A percentile compares a stretch with the other conserved stretches of the same genome.
Evolutionary conservation across 2,888 invertebrate species (phyloP).

Genomic region (Hirtodrosophila histrioides): DNA sequence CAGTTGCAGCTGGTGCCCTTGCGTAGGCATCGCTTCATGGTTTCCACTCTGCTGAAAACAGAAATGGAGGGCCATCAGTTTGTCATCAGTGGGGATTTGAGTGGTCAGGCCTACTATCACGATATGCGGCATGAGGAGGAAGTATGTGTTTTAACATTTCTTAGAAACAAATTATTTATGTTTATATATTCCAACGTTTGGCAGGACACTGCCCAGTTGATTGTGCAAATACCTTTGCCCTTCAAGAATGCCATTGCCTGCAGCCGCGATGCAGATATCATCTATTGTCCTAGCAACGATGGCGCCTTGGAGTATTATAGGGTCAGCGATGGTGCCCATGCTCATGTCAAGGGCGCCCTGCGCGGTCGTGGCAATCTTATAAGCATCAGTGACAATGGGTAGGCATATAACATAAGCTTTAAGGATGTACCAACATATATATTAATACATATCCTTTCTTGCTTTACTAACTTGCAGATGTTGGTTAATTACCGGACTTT

Average conservation of each 20-base stretch:
- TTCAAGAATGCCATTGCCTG: slow-evolving; percentile 82
- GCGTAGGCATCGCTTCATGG: slow-evolving; percentile 81
- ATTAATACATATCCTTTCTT: too few species aligned
- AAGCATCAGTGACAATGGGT: slow-evolving; percentile 83
- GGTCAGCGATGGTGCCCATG: slow-evolving; percentile 73
- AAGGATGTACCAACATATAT: background rate
- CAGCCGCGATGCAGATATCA: slow-evolving; percentile 74
- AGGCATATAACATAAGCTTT: slow-evolving; percentile 14
- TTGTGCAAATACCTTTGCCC: slow-evolving; percentile 82
- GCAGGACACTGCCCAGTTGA: slow-evolving; percentile 75
- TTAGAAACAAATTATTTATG: background rate
- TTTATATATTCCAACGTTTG: background rate
- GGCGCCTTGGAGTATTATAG: slow-evolving; percentile 82
- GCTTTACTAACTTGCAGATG: slow-evolving; percentile 54
- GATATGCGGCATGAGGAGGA: slow-evolving; percentile 75
- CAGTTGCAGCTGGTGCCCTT: slow-evolving; percentile 70
- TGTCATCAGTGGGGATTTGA: slow-evolving; percentile 83
- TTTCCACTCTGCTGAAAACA: slow-evolving; percentile 71
- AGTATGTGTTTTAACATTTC: slow-evolving; percentile 42
- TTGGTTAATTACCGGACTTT: slow-evolving; percentile 83
- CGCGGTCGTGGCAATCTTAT: slow-evolving; percentile 82
- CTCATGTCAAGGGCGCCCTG: slow-evolving; percentile 74
- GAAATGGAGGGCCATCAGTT: slow-evolving; percentile 65
- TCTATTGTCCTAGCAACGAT: slow-evolving; percentile 81
- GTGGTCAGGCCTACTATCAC: slow-evolving; percentile 83